Base-by-base conservation (phyloP, 23 tunicate species). In the Ascidia mentula region DNA sequence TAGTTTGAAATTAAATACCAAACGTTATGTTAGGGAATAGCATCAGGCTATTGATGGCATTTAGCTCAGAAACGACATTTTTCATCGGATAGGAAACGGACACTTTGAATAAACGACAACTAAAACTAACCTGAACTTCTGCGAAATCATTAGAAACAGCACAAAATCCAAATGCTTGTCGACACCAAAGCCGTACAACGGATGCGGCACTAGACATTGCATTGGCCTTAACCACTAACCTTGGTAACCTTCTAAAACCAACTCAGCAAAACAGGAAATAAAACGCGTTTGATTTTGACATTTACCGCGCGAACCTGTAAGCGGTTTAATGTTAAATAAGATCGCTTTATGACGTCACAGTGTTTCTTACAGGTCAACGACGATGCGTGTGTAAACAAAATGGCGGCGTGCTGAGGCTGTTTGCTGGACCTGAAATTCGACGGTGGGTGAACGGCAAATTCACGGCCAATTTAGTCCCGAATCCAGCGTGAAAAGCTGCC, bases 381-480 rank as follows among this genome's bases (percentile, higher is more conserved):
- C n/a, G 65, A 53, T 20, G 65, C 65, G 65, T 5, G 4, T 6
- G 65, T 53, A 53, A 53, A 53, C 65, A 53, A 53, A 53, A 53
- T 53, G 65, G 65, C 65, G 65, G 65, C 22, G 24, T 26, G 65
- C 65, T 5, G 4, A 9, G 65, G 65, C 65, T 26, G 22, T 53
- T 53, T 3, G 65, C 28, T 53, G 65, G 24, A 20, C 24, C 28
- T 26, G 28, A 53, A 53, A 28, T 53, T 53, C 24, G 24, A 5
- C 4, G 65, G 7, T 28, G 7, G 13, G 2, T 3, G 24, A 53
- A 1, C 22, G 65, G 65, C 65, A 53, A 53, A 53, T 53, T 53
- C 65, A 53, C 65, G 65, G 65, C 65, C 65, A 5, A 53, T 53
- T 53, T 53, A 53, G 65, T 53, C 24, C 28, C 65, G 13, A 53